Percentiles rank a stretch among this genome's conserved stretches.
Conservation (phyloP, 2,113 vertebrate species). For the Pelvicachromis taeniatus region DNA sequence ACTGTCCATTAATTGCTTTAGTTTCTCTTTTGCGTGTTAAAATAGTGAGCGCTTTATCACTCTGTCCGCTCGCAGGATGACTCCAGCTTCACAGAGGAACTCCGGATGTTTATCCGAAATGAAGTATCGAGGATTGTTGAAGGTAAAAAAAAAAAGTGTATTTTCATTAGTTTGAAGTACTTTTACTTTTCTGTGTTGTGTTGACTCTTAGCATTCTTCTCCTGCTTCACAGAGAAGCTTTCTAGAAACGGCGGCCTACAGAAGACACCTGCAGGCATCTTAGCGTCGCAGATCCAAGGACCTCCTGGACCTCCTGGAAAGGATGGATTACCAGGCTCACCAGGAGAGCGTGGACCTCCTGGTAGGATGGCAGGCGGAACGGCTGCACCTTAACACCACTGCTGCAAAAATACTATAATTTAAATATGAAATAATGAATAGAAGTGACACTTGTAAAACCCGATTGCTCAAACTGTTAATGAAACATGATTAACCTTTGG, state of each 20-base stretch:
- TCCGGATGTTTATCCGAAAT: constrained; percentile 85
- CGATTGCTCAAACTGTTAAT: neutral
- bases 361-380: constrained; percentile 75
- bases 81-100: constrained; percentile 83
- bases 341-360: constrained; percentile 81
- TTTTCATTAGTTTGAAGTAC: neutral
- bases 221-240: constrained; percentile 69
- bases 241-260: constrained; percentile 74
- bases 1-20: constrained; percentile 27
- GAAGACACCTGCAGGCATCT: constrained; percentile 86
- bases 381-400: neutral
- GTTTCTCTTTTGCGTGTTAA: constrained; percentile 3
- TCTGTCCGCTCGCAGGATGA: constrained; percentile 73
- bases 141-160: constrained; percentile 71
- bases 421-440: neutral
- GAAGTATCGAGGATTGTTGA: constrained; percentile 90
- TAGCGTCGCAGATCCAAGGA: constrained; percentile 82
- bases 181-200: neutral
- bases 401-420: neutral
- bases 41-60: constrained; percentile 17
- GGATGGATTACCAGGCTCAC: constrained; percentile 85
- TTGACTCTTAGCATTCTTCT: neutral
- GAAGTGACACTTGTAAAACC: constrained; percentile 6
- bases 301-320: constrained; percentile 87
- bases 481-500: neutral